Conservation (phyloP, 2,113 vertebrate genomes). For the Sphaerodactylus townsendi region DNA sequence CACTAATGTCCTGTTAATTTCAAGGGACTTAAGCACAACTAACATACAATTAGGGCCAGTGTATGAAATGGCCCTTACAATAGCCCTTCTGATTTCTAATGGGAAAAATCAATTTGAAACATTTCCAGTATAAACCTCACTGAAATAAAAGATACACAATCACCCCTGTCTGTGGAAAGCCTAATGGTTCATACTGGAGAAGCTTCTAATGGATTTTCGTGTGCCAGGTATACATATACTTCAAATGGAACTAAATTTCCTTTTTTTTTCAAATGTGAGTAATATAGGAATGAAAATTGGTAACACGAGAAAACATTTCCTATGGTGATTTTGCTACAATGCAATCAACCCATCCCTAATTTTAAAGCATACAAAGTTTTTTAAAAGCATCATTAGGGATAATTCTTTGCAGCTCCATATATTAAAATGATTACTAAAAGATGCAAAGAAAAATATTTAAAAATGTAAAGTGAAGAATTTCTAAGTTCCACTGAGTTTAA, state of each 20-base stretch:
- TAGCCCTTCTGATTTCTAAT: neutral
- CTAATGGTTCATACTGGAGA: neutral
- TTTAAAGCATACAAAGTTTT: conserved; percentile 17
- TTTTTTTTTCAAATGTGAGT: neutral
- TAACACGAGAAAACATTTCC: neutral
- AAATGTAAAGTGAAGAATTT: conserved; percentile 19
- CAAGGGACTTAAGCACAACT: neutral
- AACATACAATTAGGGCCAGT: neutral
- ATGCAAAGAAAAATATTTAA: neutral
- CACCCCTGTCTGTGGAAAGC: neutral
- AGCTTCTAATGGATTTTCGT: neutral
- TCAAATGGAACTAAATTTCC: neutral
- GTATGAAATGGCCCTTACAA: neutral
- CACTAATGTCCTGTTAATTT: neutral
- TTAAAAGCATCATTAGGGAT: conserved; percentile 7
- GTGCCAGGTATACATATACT: neutral
- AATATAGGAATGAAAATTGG: neutral
- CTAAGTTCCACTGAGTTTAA: neutral
- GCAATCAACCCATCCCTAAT: conserved; percentile 15
- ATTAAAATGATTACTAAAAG: conserved; percentile 14
- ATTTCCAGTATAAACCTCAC: neutral
- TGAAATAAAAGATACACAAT: neutral
- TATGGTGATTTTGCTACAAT: conserved; percentile 1
- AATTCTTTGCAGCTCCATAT: conserved; percentile 13
- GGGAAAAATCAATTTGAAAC: neutral